Evolutionary conservation across 2,797 vertebrate genomes (phyloP).

Genomic region (Adelosebastes latens): DNA sequence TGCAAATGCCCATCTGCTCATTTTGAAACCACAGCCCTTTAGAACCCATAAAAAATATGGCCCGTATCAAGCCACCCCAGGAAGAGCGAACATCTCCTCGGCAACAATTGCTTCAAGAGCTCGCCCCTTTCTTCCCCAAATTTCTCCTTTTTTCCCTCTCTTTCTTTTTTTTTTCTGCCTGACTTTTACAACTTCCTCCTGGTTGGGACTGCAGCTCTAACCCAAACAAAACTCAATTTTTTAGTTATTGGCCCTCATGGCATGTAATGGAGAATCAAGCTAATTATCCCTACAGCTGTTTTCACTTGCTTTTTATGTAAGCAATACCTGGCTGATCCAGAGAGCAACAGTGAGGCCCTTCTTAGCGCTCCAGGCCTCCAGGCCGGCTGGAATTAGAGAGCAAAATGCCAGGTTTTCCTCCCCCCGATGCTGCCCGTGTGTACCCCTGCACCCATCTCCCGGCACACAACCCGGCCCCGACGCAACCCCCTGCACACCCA

Average conservation of each 20-base stretch:
- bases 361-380: conserved; percentile 88
- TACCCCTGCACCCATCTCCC: conserved; percentile 77
- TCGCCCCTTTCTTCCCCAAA: conserved; percentile 56
- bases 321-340: conserved; percentile 94
- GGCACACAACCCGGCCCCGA: conserved; percentile 49
- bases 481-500: conserved; percentile 48
- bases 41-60: conserved; percentile 56
- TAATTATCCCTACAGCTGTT: conserved; percentile 94
- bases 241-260: conserved; percentile 90
- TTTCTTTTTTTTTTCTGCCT: conserved; percentile 71
- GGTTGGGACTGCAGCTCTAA: conserved; percentile 87
- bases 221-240: conserved; percentile 91
- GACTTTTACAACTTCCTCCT: conserved; percentile 89
- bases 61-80: conserved; percentile 50
- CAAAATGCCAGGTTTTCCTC: conserved; percentile 89
- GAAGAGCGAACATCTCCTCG: conserved; percentile 69
- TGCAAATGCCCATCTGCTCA: conserved; percentile 28
- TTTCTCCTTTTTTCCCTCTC: conserved; percentile 44
- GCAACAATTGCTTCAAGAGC: conserved; percentile 79
- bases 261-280: conserved; percentile 94
- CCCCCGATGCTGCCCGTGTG: conserved; percentile 71
- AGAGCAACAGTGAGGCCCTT: conserved; percentile 92
- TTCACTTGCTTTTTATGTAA: conserved; percentile 96
- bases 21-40: conserved; percentile 41
- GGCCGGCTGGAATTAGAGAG: conserved; percentile 89